These are phyloP conservation scores for cat (Felis catus) DNA, from an alignment of 2,113 vertebrate genomes.

Conservation along the genomic window DNA sequence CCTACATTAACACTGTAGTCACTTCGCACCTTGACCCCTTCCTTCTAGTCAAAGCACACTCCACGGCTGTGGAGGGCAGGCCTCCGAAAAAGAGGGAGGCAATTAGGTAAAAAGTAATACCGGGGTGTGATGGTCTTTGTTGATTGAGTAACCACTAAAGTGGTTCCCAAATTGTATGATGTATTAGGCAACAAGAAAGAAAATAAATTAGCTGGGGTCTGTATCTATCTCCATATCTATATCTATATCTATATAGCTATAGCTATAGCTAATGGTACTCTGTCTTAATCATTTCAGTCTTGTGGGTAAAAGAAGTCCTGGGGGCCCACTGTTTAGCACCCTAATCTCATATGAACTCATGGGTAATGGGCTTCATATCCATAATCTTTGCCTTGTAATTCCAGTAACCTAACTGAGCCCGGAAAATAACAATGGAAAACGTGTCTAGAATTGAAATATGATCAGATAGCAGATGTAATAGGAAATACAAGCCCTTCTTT, in stretches of 20 bases:
- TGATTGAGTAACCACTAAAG: constrained; percentile 39
- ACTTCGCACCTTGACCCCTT: constrained; percentile 48
- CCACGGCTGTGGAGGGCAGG: not conserved
- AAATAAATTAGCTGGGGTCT: not conserved
- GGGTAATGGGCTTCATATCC: not conserved
- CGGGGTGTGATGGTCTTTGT: constrained; percentile 26
- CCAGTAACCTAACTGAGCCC: constrained; percentile 2
- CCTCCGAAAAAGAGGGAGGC: constrained; percentile 12
- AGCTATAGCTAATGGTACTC: not conserved
- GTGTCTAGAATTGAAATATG: constrained; percentile 22
- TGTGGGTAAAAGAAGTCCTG: not conserved
- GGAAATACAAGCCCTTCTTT: not conserved
- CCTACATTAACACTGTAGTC: constrained; percentile 59
- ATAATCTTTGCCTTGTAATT: constrained; percentile 14
- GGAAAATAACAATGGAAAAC: constrained; percentile 18
- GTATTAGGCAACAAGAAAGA: not conserved
- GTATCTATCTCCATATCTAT: not conserved
- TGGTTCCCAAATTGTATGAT: not conserved
- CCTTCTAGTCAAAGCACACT: constrained; percentile 9
- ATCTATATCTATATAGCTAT: not conserved
- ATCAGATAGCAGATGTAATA: not conserved
- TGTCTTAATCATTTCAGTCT: not conserved
- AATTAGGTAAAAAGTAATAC: constrained; percentile 58
- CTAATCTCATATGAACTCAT: not conserved
- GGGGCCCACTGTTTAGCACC: not conserved